Evolutionary conservation across 2,113 vertebrate species (phyloP).

Genomic region (Catharus minimus): DNA sequence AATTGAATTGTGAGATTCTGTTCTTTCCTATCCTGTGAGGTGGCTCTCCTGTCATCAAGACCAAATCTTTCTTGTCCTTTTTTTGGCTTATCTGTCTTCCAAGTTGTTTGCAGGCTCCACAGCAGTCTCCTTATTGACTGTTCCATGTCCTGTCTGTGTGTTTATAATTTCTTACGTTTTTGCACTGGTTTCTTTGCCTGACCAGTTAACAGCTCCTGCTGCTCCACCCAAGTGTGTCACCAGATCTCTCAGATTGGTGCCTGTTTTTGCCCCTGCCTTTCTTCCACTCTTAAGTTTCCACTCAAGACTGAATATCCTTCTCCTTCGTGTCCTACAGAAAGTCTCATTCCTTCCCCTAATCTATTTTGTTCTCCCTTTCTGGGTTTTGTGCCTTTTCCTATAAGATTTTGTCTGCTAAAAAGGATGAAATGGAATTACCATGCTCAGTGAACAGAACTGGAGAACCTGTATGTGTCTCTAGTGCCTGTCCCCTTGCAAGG

Average conservation of each 20-base stretch:
- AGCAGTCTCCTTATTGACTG: background rate
- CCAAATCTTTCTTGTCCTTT: background rate
- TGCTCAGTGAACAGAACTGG: background rate
- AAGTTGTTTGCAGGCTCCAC: background rate
- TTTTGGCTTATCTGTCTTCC: background rate
- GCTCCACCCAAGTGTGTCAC: background rate
- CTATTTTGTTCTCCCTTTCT: background rate
- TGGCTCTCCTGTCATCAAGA: background rate
- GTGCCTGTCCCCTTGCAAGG: background rate
- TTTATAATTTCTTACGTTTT: background rate
- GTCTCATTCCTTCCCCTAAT: background rate
- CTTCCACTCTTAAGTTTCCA: background rate
- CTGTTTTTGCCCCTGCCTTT: background rate
- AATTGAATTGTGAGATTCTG: background rate
- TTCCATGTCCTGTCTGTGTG: accelerated
- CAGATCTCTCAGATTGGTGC: background rate
- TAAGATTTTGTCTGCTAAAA: background rate
- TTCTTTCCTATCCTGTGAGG: background rate
- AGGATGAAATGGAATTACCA: background rate
- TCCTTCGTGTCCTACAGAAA: background rate
- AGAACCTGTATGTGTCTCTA: background rate
- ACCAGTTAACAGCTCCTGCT: background rate
- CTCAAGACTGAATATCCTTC: background rate
- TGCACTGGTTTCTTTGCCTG: background rate
- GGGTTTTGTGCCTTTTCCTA: background rate